Percentiles rank a stretch among this genome's conserved stretches.
phyloP scores from a whole-genome alignment of 37 sponge, comb jelly and placozoan genomes.

The Bolinopsis microptera region DNA sequence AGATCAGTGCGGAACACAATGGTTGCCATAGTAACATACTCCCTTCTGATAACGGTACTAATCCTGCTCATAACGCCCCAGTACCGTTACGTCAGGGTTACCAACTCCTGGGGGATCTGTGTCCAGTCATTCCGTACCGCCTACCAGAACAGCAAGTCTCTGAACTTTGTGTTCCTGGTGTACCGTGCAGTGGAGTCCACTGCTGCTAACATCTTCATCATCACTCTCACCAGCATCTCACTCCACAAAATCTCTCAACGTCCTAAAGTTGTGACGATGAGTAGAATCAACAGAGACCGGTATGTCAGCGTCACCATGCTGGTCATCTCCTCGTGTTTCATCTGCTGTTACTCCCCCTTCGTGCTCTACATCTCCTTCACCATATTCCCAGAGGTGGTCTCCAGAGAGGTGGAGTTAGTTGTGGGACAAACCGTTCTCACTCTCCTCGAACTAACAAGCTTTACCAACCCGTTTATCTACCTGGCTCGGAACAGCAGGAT shows the following conservation, averaged over 20 bases:
- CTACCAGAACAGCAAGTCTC: constrained; percentile 14
- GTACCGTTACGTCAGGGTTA: neutral
- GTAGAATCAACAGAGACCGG: neutral
- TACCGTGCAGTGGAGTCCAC: neutral
- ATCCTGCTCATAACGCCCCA: constrained; percentile 28
- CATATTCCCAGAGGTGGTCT: neutral
- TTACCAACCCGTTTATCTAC: constrained; percentile 24
- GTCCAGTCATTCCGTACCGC: constrained; percentile 38
- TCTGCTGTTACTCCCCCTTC: constrained; percentile 13
- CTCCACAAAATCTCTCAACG: constrained; percentile 26
- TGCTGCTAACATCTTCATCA: constrained; percentile 11
- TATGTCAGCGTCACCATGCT: constrained; percentile 11
- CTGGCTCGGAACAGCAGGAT: constrained; percentile 6
- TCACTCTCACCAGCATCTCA: neutral
- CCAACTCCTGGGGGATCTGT: neutral
- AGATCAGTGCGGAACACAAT: neutral
- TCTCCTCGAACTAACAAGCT: neutral
- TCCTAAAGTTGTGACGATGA: neutral
- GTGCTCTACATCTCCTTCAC: constrained; percentile 29
- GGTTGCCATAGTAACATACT: neutral
- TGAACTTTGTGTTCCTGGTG: constrained; percentile 26
- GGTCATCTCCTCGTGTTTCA: neutral
- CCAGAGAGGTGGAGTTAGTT: neutral
- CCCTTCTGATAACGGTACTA: neutral
- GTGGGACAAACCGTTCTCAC: constrained; percentile 22